These are phyloP conservation scores for Siniperca knerii DNA, from an alignment of 2,113 vertebrate species.

Conservation along the genomic window DNA sequence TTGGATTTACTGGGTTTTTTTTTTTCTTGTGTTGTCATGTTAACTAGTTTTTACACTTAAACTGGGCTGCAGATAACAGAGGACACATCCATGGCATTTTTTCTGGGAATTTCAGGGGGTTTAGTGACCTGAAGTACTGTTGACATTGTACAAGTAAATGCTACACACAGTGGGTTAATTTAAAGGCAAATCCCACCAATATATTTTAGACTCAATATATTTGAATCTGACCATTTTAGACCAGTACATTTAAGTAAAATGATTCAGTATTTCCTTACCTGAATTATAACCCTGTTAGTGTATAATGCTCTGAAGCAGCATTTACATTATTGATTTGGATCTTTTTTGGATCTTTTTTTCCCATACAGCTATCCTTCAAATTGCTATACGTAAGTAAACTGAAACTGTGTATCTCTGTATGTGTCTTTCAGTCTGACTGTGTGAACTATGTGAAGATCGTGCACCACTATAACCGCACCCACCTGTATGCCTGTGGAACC, in stretches of 20 bases:
- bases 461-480: constrained; percentile 93
- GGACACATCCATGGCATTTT: background rate
- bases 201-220: background rate
- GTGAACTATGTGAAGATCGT: constrained; percentile 97
- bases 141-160: background rate
- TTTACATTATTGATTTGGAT: background rate
- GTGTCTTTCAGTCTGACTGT: constrained; percentile 89
- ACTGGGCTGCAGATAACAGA: background rate
- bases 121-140: background rate
- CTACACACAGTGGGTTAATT: background rate
- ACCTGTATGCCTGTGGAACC: constrained; percentile 93
- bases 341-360: too few relatives aligned
- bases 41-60: background rate
- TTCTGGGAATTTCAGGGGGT: background rate
- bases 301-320: background rate
- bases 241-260: background rate
- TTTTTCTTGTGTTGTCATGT: background rate
- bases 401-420: constrained; percentile 32
- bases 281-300: background rate
- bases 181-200: background rate
- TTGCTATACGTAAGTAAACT: background rate
- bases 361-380: background rate
- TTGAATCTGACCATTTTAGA: background rate
- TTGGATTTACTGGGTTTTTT: background rate
- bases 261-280: background rate